Conservation (phyloP, 2,797 vertebrate genomes). For the Gouania willdenowi region DNA sequence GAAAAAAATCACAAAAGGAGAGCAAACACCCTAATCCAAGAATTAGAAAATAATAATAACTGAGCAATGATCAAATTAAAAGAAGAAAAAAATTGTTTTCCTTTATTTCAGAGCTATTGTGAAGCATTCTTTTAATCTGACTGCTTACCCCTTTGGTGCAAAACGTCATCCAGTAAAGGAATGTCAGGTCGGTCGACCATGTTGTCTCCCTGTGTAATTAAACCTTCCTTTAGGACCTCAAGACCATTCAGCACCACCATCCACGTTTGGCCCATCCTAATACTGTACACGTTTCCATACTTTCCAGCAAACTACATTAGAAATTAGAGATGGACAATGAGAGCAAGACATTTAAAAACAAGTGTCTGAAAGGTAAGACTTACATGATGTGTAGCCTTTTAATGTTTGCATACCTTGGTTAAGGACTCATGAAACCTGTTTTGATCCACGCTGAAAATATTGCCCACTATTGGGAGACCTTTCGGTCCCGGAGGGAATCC, state of each 20-base stretch:
- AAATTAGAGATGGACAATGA: not conserved
- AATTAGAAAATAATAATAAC: not conserved
- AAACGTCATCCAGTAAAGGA: rapidly evolving
- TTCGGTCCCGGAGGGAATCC: constrained; percentile 52
- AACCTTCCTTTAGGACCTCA: constrained; percentile 68
- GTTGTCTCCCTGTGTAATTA: constrained; percentile 65
- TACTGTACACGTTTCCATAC: constrained; percentile 64
- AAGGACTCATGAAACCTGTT: constrained; percentile 26
- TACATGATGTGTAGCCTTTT: rapidly evolving
- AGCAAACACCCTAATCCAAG: not conserved
- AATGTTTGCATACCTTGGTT: constrained; percentile 29
- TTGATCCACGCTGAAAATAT: constrained; percentile 32
- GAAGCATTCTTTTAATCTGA: not conserved
- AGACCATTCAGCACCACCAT: constrained; percentile 53
- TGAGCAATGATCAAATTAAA: too few species aligned
- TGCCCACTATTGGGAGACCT: constrained; percentile 51
- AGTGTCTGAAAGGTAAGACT: rapidly evolving
- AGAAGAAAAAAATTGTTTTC: too few species aligned
- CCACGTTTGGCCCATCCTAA: constrained; percentile 11
- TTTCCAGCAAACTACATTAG: constrained; percentile 54
- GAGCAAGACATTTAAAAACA: not conserved
- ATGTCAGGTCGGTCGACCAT: constrained; percentile 43
- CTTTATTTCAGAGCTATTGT: not conserved
- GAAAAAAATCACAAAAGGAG: not conserved
- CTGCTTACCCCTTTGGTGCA: constrained; percentile 55